A percentile compares a stretch with the other conserved stretches of the same genome.
phyloP scores from a whole-genome alignment of 2,888 invertebrate species.

The Linnaemya vulpina region DNA sequence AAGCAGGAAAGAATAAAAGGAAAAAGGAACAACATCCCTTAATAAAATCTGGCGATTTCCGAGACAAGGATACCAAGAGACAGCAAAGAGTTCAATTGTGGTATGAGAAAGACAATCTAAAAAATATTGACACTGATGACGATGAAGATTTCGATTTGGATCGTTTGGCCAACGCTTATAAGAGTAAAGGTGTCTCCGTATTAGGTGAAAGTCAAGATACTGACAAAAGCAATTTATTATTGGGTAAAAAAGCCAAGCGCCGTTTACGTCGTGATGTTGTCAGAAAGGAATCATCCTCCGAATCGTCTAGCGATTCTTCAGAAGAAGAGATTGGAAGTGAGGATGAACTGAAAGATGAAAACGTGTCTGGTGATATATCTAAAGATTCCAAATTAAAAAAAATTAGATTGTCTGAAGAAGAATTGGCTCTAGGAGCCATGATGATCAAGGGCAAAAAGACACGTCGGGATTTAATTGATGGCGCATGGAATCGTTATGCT shows the following conservation, averaged over 20 bases:
- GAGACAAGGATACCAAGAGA: slow-evolving; percentile 89
- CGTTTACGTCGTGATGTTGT: slow-evolving; percentile 78
- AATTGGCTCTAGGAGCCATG: slow-evolving; percentile 95
- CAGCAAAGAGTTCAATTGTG: slow-evolving; percentile 92
- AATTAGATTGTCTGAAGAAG: slow-evolving; percentile 91
- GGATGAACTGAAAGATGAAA: slow-evolving; percentile 77
- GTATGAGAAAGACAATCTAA: slow-evolving; percentile 93
- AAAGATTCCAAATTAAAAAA: slow-evolving; percentile 83
- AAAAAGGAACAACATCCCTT: slow-evolving; percentile 86
- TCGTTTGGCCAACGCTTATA: slow-evolving; percentile 88
- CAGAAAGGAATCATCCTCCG: slow-evolving; percentile 73
- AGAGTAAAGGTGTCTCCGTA: slow-evolving; percentile 87
- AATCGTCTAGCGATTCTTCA: slow-evolving; percentile 75
- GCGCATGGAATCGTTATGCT: slow-evolving; percentile 95
- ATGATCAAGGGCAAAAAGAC: slow-evolving; percentile 95
- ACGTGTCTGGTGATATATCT: slow-evolving; percentile 73
- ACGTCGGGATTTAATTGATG: slow-evolving; percentile 94
- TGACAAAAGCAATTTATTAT: slow-evolving; percentile 51
- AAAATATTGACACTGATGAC: slow-evolving; percentile 90
- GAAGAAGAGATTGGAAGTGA: slow-evolving; percentile 78
- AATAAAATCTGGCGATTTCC: slow-evolving; percentile 90
- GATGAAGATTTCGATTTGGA: slow-evolving; percentile 95
- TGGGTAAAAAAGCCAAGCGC: slow-evolving; percentile 81
- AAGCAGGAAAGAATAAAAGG: slow-evolving; percentile 76
- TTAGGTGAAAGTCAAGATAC: slow-evolving; percentile 78